Evolutionary conservation across 2,888 invertebrate species (phyloP).

Genomic region (Brachynemurus nebulosus): DNA sequence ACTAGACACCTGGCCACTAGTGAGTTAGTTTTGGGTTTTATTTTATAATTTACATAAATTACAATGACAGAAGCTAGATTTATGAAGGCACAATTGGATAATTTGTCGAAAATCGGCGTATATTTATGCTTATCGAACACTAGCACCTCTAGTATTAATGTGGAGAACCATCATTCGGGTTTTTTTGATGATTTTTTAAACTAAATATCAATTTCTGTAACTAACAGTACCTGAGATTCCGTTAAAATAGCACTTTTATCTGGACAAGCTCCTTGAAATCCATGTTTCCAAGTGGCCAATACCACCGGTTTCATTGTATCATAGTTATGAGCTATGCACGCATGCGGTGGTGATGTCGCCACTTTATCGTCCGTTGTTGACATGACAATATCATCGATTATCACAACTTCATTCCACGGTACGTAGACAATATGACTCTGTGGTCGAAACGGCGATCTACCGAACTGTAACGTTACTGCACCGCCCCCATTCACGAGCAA

Average conservation of each 20-base stretch:
- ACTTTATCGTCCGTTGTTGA: conserved; percentile 74
- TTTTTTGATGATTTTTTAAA: no score
- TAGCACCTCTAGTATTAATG: no score
- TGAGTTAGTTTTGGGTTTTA: no score
- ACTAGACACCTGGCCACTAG: no score
- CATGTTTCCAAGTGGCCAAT: conserved; percentile 87
- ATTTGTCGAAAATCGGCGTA: no score
- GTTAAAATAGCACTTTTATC: conserved; percentile 81
- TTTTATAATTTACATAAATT: no score
- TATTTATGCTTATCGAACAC: no score
- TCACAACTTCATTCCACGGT: conserved; percentile 97
- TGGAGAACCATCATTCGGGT: no score
- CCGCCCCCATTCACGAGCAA: conserved; percentile 98
- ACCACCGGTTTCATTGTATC: conserved; percentile 89
- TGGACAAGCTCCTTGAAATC: conserved; percentile 89
- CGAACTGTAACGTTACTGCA: conserved; percentile 88
- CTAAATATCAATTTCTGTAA: no score
- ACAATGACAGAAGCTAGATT: no score
- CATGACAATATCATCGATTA: conserved; percentile 76
- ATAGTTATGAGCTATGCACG: conserved; percentile 79
- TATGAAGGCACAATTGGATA: no score
- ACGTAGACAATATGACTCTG: conserved; percentile 80
- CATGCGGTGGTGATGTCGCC: conserved; percentile 49
- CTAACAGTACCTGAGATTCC: conserved; percentile 56
- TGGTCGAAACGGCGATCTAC: conserved; percentile 78